Evolutionary conservation across 2,113 vertebrate species (phyloP).

Genomic region (Felis chaus): DNA sequence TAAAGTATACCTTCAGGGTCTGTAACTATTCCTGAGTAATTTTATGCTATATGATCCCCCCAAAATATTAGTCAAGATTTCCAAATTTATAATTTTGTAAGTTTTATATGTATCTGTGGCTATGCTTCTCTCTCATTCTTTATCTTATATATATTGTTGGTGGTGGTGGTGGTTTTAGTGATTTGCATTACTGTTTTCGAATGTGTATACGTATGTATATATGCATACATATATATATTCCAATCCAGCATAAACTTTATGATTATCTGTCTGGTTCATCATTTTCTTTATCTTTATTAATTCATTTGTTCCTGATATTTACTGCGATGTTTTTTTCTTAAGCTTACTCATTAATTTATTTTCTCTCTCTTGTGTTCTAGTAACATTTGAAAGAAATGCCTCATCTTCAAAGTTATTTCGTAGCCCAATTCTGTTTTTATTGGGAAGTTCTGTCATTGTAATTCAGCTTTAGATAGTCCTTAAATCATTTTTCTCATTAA

Average conservation of each 20-base stretch:
- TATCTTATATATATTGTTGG: neutral
- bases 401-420: neutral
- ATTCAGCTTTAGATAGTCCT: neutral
- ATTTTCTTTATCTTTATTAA: neutral
- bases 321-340: neutral
- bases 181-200: neutral
- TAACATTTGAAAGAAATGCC: neutral
- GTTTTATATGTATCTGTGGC: neutral
- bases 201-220: neutral
- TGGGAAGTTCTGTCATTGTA: neutral
- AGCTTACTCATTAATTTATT: neutral
- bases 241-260: neutral
- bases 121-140: neutral
- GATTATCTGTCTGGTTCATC: neutral
- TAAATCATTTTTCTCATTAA: conserved; percentile 8
- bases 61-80: neutral
- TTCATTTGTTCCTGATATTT: neutral
- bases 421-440: neutral
- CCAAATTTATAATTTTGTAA: neutral
- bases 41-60: neutral
- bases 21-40: neutral
- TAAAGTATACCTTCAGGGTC: neutral
- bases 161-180: neutral
- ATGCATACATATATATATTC: neutral
- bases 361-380: neutral